Evolutionary conservation across 2,888 invertebrate genomes (phyloP), one percentile per base, ranked within the genome.

Genomic region (Archips crataeganus): DNA sequence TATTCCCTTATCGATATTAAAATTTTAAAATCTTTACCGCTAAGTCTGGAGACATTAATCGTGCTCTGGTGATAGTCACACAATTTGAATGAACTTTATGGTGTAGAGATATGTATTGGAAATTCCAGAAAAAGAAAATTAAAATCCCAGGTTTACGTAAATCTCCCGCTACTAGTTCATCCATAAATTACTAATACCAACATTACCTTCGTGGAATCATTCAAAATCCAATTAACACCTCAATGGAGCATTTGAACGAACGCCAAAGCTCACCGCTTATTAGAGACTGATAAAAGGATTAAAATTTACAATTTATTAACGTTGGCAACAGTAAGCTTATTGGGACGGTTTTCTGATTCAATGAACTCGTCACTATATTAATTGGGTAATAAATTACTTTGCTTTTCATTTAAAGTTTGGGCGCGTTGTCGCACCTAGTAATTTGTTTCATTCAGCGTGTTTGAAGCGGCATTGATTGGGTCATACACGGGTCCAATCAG

Each of bases 401-500:
- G 2, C 62, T 64, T 42, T 8, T 13, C 51, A 59, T 60, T 71
- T 60, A 69, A 63, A 60, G 39, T 64, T 70, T 15, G 39, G 59
- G 36, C 13, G 51, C 47, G 47, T 54, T 10, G 64, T 54, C 32
- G 11, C 45, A 39, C 71, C 69, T 76, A 78, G 82, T 81, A 81
- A 83, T 82, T 83, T 80, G 77, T 77, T 79, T 75, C 82, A 76
- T 84, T 82, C 80, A 82, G 76, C 75, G 74, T 68, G 51, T 69
- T 74, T 80, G 79, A 82, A 79, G 77, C 76, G 76, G 42, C 75
- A 66, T 70, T 83, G 82, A 81, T 83, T 83, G 82, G 81, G 79
- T 79, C 79, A 79, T 77, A 77, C 73, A 75, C 77, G 77, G 76
- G 77, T 77, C 77, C 82, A 83, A 83, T 80, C 79, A 82, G 70